Evolutionary conservation across 2,888 invertebrate species (phyloP).

Genomic region (Thymelicus acteon): DNA sequence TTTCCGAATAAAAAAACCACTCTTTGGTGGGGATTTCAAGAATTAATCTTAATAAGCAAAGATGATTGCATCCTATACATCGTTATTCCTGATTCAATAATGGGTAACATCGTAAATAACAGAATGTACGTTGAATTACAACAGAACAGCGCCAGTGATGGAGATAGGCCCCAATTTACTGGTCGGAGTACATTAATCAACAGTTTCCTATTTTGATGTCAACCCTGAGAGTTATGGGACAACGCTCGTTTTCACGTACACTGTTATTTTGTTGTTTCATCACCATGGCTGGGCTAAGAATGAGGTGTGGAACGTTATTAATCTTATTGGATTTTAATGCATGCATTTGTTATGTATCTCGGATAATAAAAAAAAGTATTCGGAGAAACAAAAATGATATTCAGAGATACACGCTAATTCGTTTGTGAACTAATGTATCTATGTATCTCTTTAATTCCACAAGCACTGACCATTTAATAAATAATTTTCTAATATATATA

Average conservation of each 20-base stretch:
- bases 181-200: slow-evolving; percentile 19
- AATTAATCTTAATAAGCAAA: background rate
- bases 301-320: background rate
- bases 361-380: too few relatives aligned
- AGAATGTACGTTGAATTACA: slow-evolving; percentile 10
- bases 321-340: background rate
- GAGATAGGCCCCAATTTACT: slow-evolving; percentile 18
- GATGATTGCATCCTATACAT: background rate
- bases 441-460: too few relatives aligned
- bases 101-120: slow-evolving; percentile 9
- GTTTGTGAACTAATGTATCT: too few relatives aligned
- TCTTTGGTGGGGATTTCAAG: too few relatives aligned
- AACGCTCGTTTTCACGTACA: background rate
- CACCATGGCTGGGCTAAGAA: background rate
- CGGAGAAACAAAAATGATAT: too few relatives aligned
- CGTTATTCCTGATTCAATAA: background rate
- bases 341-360: too few relatives aligned
- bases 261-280: background rate
- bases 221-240: slow-evolving; percentile 7
- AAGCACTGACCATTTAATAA: too few relatives aligned
- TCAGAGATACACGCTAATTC: too few relatives aligned
- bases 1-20: too few relatives aligned
- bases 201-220: background rate
- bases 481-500: too few relatives aligned
- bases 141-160: slow-evolving; percentile 7